Conservation (phyloP, 2,113 vertebrate species). For the Melanerpes formicivorus region DNA sequence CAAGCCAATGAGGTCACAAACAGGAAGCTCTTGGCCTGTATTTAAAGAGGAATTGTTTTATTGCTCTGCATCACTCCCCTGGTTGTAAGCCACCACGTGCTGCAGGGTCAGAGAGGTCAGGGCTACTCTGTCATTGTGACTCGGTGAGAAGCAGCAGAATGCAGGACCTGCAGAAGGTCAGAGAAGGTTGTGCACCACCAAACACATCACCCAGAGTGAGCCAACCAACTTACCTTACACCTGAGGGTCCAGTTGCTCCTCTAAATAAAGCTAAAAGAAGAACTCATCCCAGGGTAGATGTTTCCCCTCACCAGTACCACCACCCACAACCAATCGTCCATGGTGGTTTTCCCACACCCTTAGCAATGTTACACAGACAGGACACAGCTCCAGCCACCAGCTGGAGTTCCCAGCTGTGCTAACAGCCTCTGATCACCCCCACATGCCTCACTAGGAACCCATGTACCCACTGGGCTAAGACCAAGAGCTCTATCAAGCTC, state of each 20-base stretch:
- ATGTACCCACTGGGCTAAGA: neutral
- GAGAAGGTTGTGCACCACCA: fast-evolving
- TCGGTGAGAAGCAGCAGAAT: neutral
- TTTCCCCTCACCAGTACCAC: fast-evolving
- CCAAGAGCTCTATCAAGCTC: fast-evolving
- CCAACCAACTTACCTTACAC: fast-evolving
- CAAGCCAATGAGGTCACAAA: neutral
- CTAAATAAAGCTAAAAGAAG: neutral
- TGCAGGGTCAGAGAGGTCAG: neutral
- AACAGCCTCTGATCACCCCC: neutral
- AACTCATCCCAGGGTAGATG: fast-evolving
- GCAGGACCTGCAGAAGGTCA: fast-evolving
- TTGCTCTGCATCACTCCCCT: neutral
- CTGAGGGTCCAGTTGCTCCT: fast-evolving
- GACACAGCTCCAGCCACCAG: neutral
- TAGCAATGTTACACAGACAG: fast-evolving
- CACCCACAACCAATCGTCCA: fast-evolving
- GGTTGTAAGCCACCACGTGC: neutral
- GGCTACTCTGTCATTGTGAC: too few species aligned
- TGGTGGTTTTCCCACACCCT: fast-evolving
- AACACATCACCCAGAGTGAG: fast-evolving
- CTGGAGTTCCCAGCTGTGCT: neutral
- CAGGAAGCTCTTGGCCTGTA: neutral
- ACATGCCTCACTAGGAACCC: neutral
- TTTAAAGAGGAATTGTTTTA: neutral